These are phyloP conservation scores for Sciurus carolinensis DNA, from an alignment of 2,797 vertebrate genomes.

Conservation along the genomic window DNA sequence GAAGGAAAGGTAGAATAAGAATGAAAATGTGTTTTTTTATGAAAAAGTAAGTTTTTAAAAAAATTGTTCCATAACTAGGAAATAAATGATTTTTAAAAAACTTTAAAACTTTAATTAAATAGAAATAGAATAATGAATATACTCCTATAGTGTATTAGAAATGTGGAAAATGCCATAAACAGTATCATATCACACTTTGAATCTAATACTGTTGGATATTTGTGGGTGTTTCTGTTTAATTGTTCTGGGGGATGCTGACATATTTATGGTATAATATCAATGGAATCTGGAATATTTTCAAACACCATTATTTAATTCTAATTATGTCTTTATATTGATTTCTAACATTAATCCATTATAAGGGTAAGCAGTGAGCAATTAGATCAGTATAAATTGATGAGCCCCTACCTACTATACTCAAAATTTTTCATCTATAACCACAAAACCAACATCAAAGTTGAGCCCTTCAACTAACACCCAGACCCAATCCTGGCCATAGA, in stretches of 20 bases:
- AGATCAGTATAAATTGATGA: background rate
- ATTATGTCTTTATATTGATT: background rate
- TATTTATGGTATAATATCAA: background rate
- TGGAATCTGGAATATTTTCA: background rate
- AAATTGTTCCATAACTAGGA: no score
- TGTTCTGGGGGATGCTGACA: background rate
- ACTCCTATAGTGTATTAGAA: background rate
- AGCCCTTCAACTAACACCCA: background rate
- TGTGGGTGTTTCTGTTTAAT: background rate
- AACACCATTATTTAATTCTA: slow-evolving; percentile 1
- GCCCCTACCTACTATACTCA: background rate
- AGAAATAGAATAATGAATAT: background rate
- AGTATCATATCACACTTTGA: background rate
- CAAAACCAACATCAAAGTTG: background rate
- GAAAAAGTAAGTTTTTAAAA: background rate
- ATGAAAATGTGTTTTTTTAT: background rate
- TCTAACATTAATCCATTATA: background rate
- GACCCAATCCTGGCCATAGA: background rate
- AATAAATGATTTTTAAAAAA: background rate
- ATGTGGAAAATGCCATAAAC: background rate
- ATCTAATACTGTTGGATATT: background rate
- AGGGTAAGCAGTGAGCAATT: background rate
- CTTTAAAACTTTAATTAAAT: background rate
- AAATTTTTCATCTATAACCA: background rate
- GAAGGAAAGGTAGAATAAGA: background rate